Conservation (phyloP, 2,888 invertebrate genomes). For the Drosophila greeni region DNA sequence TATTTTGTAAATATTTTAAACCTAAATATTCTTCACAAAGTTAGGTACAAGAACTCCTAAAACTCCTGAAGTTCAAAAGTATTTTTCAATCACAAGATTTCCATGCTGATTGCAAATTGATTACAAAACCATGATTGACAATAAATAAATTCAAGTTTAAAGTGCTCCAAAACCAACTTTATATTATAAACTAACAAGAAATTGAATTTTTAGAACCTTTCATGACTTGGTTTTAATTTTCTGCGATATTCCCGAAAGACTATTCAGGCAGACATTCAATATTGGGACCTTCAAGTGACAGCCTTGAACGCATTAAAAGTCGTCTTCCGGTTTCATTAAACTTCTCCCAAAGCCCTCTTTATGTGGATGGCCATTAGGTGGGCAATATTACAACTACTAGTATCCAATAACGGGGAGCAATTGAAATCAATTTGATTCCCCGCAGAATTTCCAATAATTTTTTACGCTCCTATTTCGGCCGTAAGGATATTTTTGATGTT, state of each 20-base stretch:
- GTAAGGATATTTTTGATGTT: slow-evolving; percentile 48
- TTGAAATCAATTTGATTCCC: slow-evolving; percentile 28
- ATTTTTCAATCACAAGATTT: slow-evolving; percentile 3
- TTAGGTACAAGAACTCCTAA: not conserved
- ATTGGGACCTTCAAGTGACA: slow-evolving; percentile 1
- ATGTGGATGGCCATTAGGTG: slow-evolving; percentile 15
- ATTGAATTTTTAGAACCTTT: no score
- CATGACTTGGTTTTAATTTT: slow-evolving; percentile 9
- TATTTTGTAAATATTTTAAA: not conserved
- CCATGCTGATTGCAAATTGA: not conserved
- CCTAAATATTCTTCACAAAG: not conserved
- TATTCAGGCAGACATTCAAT: not conserved
- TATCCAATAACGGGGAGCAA: slow-evolving; percentile 27
- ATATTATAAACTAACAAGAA: slow-evolving; percentile 2
- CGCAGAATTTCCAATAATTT: slow-evolving; percentile 26
- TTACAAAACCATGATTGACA: slow-evolving; percentile 10
- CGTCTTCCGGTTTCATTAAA: slow-evolving; percentile 1
- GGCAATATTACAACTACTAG: slow-evolving; percentile 16
- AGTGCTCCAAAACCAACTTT: not conserved
- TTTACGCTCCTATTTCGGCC: slow-evolving; percentile 15
- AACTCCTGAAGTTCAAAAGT: not conserved
- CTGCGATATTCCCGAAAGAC: not conserved
- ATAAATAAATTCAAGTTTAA: not conserved
- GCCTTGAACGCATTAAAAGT: not conserved
- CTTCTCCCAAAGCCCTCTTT: slow-evolving; percentile 14